Evolutionary conservation across 2,797 vertebrate species (phyloP), one percentile per base, ranked within the genome.

Genomic region (Denticeps clupeoides): DNA sequence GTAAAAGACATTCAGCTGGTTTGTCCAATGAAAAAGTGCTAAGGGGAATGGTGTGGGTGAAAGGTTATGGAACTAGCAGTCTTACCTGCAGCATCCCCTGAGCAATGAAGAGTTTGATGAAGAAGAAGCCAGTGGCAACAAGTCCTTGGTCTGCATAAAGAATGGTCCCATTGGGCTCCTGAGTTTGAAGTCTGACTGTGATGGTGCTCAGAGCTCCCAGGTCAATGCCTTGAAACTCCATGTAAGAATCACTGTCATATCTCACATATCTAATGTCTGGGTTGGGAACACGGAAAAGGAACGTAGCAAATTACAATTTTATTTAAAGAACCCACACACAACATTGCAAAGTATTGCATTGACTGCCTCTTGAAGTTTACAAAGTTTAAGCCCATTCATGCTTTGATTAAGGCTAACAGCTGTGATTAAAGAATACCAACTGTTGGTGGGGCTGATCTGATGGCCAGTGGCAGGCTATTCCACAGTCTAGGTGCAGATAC

Each of bases 161-260:
- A 5, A 92, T 62, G 6, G 83, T 82, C 63, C 87, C 90, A 11
- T 70, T 55, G 7, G 61, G 46, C 1, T 26, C 67, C 21, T 43
- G 59, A 2, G 83, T 88, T 50, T 81, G 82, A 63, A 93, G 89
- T 67, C 81, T 74, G 64, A 91, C 54, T 4, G 67, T 77, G 41
- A 91, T 79, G 50, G 73, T 80, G 59, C 79, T 86, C 57, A 80
- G 49, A 9, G 42, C n/a, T 2, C 59, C 63, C 32, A 88, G 75
- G 65, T 65, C 55, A 48, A 88, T 67, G 32, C 79, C 77, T 45
- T 76, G 66, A 76, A 92, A 91, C 73, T 88, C 80, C 73, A 87
- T 63, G 61, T 82, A 88, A 16, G 86, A 87, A 65, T 84, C 60
- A 22, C 88, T 85, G 21, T 78, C 72, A 66, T 85, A 91, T 4